Base-by-base conservation (phyloP, 2,113 vertebrate species). In the Cynocephalus volans region DNA sequence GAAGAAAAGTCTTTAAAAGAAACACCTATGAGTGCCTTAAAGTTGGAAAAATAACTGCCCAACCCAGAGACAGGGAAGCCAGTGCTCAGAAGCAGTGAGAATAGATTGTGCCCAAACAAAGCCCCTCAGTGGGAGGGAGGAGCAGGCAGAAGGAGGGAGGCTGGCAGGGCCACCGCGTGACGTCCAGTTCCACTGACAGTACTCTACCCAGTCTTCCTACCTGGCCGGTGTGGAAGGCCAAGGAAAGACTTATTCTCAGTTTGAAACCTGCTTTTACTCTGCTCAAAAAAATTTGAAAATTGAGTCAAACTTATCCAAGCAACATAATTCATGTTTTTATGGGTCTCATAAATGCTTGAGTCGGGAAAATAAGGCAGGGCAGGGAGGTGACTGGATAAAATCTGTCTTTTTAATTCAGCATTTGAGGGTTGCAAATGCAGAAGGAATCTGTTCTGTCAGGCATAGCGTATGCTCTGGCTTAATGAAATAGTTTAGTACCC, bases 1-100 rank as follows among this genome's bases (percentile, higher is more conserved):
- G 64, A 94, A 83, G 92, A 88, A 67, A 94, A 83, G 72, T 60
- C 7, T 90, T 94, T 72, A 11, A 95, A 19, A 77, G 93, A 92
- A 93, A 88, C 31, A 83, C 95, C 80, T 79, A 70, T 80, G 91
- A 92, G 96, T 97, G 97, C 96, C 97, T 98, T 96, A 94, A 82
- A 56, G 83, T 45, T 56, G 52, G 88, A 88, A n/a, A 89, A 36
- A 28, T 36, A 58, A 48, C 88, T 77, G 70, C 88, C 0, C 28
- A 56, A 54, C 62, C 79, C 15, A 24, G 45, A 69, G 28, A 41
- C 52, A 60, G 72, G 72, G 76, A 19, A 14, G 11, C 76, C 60
- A 65, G 41, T 67, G 33, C 70, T 76, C 45, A 5, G 69, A 67
- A 75, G 60, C 45, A 18, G 28, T 41, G 79, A 79, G 56, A 70